Evolutionary conservation across 2,113 vertebrate species (phyloP).

Genomic region (Dunckerocampus dactyliophorus): DNA sequence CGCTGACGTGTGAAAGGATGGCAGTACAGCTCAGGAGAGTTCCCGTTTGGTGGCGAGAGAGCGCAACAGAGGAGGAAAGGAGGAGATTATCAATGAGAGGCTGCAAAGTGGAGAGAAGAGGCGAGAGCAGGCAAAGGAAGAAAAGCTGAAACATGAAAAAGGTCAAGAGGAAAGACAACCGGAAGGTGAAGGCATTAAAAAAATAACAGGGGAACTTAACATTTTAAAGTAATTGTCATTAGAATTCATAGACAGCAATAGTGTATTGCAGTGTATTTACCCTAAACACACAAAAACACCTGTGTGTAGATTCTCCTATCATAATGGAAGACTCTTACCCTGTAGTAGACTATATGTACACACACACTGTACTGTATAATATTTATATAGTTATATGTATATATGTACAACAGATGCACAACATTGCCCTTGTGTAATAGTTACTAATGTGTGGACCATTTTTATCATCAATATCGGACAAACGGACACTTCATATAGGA

Average conservation of each 20-base stretch:
- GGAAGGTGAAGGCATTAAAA: constrained; percentile 16
- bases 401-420: constrained; percentile 50
- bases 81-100: background rate
- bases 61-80: background rate
- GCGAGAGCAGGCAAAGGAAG: constrained; percentile 20
- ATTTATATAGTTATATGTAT: constrained; percentile 44
- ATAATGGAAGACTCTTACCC: constrained; percentile 56
- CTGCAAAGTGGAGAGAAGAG: constrained; percentile 1
- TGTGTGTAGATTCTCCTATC: constrained; percentile 13
- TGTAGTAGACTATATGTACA: constrained; percentile 9
- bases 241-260: constrained; percentile 4
- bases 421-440: constrained; percentile 21
- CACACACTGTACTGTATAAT: constrained; percentile 16
- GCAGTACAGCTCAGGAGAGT: constrained; percentile 8
- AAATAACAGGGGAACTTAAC: background rate
- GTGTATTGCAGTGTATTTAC: constrained; percentile 24
- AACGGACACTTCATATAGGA: constrained; percentile 42
- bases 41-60: constrained; percentile 21
- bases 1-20: constrained; percentile 5
- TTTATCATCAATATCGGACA: constrained; percentile 30
- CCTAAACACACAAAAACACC: constrained; percentile 5
- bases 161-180: no score
- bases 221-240: background rate
- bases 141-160: constrained; percentile 10
- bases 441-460: constrained; percentile 13